A percentile compares a stretch with the other conserved stretches of the same genome.
Evolutionary conservation across 2,888 invertebrate species (phyloP).

Genomic region (Phoronis australis): DNA sequence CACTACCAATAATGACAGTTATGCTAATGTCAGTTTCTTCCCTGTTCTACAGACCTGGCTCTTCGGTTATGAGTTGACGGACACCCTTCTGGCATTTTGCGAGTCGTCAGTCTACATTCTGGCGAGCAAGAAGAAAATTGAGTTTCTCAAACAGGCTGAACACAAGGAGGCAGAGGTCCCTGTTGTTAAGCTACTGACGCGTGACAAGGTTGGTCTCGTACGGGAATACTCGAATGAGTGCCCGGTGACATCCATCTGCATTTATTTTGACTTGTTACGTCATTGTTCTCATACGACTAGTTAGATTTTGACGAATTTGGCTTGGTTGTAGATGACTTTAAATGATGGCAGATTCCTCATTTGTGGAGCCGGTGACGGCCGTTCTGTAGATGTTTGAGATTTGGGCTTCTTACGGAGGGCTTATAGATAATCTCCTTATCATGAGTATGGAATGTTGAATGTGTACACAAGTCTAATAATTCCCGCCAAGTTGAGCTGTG

Average conservation of each 20-base stretch:
- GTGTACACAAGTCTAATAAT: too few relatives aligned
- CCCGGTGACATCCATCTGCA: too few relatives aligned
- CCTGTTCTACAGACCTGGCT: conserved; percentile 76
- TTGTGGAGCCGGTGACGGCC: too few relatives aligned
- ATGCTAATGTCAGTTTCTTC: too few relatives aligned
- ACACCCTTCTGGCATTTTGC: conserved; percentile 88
- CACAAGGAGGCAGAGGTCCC: conserved; percentile 64
- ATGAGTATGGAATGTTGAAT: too few relatives aligned
- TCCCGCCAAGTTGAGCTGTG: too few relatives aligned
- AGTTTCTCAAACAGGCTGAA: conserved; percentile 76
- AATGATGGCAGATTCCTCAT: too few relatives aligned
- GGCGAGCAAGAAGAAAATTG: conserved; percentile 96
- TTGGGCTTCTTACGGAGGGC: too few relatives aligned
- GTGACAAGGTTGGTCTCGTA: conserved; percentile 72
- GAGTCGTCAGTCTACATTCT: conserved; percentile 81
- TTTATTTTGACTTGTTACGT: not conserved
- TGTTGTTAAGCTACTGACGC: conserved; percentile 74
- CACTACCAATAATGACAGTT: too few relatives aligned
- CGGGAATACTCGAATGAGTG: too few relatives aligned
- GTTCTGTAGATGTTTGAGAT: too few relatives aligned
- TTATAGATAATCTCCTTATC: too few relatives aligned
- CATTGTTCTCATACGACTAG: not conserved
- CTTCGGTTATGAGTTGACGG: conserved; percentile 92
- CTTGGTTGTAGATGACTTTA: not conserved
- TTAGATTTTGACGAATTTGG: not conserved